These are phyloP conservation scores for Sitta carolinensis DNA, from an alignment of 2,797 vertebrate genomes.

Conservation along the genomic window DNA sequence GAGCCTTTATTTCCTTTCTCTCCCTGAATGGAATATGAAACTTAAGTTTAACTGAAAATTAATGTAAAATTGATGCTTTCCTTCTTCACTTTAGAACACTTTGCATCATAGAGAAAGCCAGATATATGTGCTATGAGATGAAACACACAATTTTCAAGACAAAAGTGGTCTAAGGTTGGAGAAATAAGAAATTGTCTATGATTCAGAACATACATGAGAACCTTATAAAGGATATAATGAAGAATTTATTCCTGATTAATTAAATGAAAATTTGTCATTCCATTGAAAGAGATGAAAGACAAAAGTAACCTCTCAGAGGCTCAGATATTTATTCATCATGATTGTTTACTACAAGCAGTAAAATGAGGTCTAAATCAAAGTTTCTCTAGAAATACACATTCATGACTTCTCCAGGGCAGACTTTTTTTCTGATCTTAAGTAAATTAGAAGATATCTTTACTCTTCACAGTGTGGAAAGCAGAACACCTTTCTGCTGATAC, in stretches of 20 bases:
- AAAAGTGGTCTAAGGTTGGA: not conserved
- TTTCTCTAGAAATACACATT: not conserved
- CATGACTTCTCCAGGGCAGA: not conserved
- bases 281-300: not conserved
- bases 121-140: not conserved
- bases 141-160: not conserved
- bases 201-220: not conserved
- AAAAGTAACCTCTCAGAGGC: not conserved
- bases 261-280: not conserved
- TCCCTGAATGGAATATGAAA: slow-evolving; percentile 73
- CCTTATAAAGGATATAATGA: not conserved
- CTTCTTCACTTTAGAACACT: not conserved
- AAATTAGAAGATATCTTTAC: not conserved
- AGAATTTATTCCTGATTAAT: not conserved
- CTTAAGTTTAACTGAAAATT: not conserved
- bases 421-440: not conserved
- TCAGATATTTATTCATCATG: not conserved
- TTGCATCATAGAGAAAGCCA: not conserved
- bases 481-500: not conserved
- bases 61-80: not conserved
- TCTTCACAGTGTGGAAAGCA: not conserved
- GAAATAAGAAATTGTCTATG: not conserved
- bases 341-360: not conserved
- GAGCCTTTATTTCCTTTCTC: slow-evolving; percentile 84
- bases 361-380: not conserved